Percentiles rank a stretch among this genome's conserved stretches.
These are phyloP conservation scores for Girardia tigrina DNA, from an alignment of 2,888 invertebrate genomes.

Conservation along the genomic window DNA sequence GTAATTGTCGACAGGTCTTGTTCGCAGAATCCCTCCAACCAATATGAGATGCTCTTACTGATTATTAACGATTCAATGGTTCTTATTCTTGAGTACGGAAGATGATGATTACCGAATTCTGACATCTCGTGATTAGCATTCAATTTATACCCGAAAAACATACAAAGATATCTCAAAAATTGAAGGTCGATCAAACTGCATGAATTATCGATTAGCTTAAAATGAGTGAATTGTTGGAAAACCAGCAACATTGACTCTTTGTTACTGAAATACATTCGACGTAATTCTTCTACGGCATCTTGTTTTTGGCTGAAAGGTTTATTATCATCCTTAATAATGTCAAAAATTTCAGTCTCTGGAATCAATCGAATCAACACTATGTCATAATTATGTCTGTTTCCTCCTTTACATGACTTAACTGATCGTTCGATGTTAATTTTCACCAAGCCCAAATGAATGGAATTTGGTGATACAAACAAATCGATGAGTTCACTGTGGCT, in stretches of 20 bases:
- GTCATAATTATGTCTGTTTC: not conserved
- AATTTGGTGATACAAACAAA: constrained; percentile 7
- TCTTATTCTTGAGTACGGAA: not conserved
- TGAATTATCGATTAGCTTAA: not conserved
- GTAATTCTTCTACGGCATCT: not conserved
- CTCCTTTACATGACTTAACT: not conserved
- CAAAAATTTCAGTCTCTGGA: not conserved
- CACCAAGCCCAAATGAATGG: not conserved
- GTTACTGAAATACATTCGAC: not conserved
- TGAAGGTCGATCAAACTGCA: not conserved
- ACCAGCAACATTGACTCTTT: not conserved
- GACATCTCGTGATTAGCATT: not conserved
- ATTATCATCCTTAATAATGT: not conserved
- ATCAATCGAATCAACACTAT: not conserved
- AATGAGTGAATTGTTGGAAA: not conserved
- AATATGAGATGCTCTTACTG: not conserved
- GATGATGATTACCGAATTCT: not conserved
- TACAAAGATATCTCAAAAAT: not conserved
- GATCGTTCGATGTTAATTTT: not conserved
- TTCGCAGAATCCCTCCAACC: not conserved
- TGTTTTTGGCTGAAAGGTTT: constrained; percentile 1
- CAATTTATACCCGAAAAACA: not conserved
- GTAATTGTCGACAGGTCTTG: not conserved
- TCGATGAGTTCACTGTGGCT: no score
- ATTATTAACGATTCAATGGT: not conserved